Evolutionary conservation across 2,113 vertebrate genomes (phyloP).

Genomic region (Cynoglossus semilaevis): DNA sequence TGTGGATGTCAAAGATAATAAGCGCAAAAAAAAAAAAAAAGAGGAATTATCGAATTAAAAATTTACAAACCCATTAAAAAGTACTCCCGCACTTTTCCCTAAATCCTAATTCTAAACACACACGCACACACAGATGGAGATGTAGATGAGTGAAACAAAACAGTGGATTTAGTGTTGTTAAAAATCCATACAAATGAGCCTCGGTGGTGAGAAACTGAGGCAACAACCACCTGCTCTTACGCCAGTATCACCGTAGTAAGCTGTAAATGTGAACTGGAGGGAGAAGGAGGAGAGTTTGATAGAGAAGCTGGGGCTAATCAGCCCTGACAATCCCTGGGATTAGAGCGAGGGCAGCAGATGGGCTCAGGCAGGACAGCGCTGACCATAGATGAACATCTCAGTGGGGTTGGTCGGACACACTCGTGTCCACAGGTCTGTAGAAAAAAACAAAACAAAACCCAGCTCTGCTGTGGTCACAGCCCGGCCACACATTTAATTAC

Average conservation of each 20-base stretch:
- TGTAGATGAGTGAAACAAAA: neutral
- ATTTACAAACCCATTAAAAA: neutral
- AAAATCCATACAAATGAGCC: constrained; percentile 36
- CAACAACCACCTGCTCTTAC: constrained; percentile 10
- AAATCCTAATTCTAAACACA: neutral
- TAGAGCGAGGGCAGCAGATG: constrained; percentile 76
- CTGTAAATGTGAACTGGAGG: constrained; percentile 26
- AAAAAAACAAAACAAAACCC: neutral
- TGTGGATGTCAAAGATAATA: neutral
- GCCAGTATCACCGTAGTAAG: constrained; percentile 40
- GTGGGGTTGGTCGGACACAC: constrained; percentile 26
- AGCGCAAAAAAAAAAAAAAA: constrained; percentile 15
- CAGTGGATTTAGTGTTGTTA: constrained; percentile 34
- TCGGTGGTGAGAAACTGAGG: constrained; percentile 12
- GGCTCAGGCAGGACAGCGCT: constrained; percentile 46
- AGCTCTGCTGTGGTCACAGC: neutral
- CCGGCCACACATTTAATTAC: no score
- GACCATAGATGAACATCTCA: constrained; percentile 32
- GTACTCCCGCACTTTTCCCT: no score
- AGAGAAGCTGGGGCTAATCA: constrained; percentile 62
- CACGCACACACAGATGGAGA: neutral
- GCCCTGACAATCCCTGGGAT: constrained; percentile 71
- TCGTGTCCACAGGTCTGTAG: constrained; percentile 29
- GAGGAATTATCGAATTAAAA: constrained; percentile 16
- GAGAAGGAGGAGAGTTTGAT: constrained; percentile 31